Conservation (phyloP, 1,140 invertebrate genomes). For the Anastrepha ludens region DNA sequence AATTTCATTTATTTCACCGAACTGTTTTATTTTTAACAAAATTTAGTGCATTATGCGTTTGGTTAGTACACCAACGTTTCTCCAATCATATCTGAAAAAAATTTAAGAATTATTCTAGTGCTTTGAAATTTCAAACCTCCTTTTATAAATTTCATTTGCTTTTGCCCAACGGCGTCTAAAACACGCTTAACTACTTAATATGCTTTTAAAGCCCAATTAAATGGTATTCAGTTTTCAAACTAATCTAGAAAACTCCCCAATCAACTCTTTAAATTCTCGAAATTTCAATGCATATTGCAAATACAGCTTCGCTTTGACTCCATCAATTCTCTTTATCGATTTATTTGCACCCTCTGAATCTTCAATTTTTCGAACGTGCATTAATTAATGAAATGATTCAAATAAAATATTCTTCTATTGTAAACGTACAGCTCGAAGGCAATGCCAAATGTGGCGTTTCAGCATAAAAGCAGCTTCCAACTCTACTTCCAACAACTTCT, state of each 20-base stretch:
- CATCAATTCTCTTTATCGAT: slow-evolving; percentile 26
- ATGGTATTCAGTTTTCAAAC: no score
- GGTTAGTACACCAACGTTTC: background rate
- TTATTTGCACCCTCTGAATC: slow-evolving; percentile 35
- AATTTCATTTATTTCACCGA: no score
- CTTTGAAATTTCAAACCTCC: background rate
- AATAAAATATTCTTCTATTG: slow-evolving; percentile 29
- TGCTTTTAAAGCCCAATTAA: background rate
- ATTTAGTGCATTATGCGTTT: background rate
- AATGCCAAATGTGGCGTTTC: slow-evolving; percentile 23
- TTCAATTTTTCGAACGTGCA: slow-evolving; percentile 39
- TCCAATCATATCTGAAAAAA: background rate
- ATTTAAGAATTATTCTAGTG: background rate
- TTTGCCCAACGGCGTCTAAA: background rate
- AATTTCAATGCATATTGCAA: background rate
- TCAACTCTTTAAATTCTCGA: background rate
- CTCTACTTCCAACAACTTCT: background rate
- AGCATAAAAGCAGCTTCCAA: background rate
- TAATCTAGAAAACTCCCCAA: background rate
- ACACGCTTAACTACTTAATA: no score
- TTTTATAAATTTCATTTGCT: background rate
- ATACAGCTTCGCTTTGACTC: background rate
- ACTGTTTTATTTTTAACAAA: background rate
- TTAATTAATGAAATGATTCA: slow-evolving; percentile 48
- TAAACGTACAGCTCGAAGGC: background rate